Evolutionary conservation across 1,140 invertebrate species (phyloP).

Genomic region (Drosophila kohkoa): DNA sequence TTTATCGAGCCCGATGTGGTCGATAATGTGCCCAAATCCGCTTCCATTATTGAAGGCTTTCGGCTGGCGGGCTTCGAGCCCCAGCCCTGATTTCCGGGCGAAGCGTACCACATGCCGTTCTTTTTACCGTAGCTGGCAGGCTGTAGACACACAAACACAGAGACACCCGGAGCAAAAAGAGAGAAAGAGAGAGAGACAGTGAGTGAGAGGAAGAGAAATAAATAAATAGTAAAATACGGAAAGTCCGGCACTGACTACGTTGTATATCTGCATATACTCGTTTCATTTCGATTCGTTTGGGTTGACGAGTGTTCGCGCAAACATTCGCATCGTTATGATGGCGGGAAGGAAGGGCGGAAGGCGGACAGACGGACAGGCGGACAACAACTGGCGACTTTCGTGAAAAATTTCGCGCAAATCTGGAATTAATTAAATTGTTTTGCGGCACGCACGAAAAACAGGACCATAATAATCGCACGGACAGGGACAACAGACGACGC

Average conservation of each 20-base stretch:
- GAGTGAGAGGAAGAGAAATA: slow-evolving; percentile 43
- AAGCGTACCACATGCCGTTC: slow-evolving; percentile 93
- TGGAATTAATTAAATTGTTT: slow-evolving; percentile 84
- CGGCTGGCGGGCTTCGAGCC: slow-evolving; percentile 86
- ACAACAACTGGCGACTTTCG: slow-evolving; percentile 40
- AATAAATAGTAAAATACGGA: slow-evolving; percentile 69
- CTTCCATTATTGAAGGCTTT: slow-evolving; percentile 91
- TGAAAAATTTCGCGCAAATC: slow-evolving; percentile 77
- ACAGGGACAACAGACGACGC: slow-evolving; percentile 15
- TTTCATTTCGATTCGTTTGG: not conserved
- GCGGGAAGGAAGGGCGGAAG: too few relatives aligned
- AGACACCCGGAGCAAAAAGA: not conserved
- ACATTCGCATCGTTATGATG: slow-evolving; percentile 36
- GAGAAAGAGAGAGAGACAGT: not conserved
- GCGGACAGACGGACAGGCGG: too few relatives aligned
- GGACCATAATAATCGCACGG: slow-evolving; percentile 37
- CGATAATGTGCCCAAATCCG: slow-evolving; percentile 88
- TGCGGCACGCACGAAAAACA: slow-evolving; percentile 62
- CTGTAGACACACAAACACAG: slow-evolving; percentile 82
- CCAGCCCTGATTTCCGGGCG: slow-evolving; percentile 87
- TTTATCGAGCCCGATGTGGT: slow-evolving; percentile 88
- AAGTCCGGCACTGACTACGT: slow-evolving; percentile 42
- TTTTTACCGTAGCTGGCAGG: slow-evolving; percentile 94
- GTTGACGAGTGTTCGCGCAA: slow-evolving; percentile 13
- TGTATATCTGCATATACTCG: slow-evolving; percentile 19